Evolutionary conservation across 2,888 invertebrate species (phyloP), one percentile per base, ranked within the genome.

Genomic region (Drosophila buzzatii): DNA sequence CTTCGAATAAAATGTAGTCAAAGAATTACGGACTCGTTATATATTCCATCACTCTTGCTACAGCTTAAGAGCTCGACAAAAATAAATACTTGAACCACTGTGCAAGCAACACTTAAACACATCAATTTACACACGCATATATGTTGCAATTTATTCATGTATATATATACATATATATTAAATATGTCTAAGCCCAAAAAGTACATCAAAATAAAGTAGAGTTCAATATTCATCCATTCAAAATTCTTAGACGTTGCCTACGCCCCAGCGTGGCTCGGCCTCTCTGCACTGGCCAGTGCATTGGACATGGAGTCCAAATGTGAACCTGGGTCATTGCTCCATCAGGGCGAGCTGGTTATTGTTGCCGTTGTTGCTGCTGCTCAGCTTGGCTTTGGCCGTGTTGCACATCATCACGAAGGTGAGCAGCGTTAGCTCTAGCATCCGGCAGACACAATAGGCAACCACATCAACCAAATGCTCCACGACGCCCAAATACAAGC

Each of bases 401-500:
- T 71, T 84, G 69, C 87, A 90, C 74, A 90, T 82, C 91, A 92
- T 90, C 85, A 88, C 88, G 53, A 90, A 77, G 58, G 82, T 82
- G 65, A 89, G 61, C 65, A 92, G 69, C n/a, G 91, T 84, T 41
- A 88, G 70, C 81, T 92, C 92, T 78, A 91, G 55, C 65, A 90
- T 84, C 31, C 90, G 91, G 79, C 90, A 91, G 53, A 91, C 86
- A 70, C 91, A 91, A 71, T 82, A 91, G 60, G 88, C 90, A 58
- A 89, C 88, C 76, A 91, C 78, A 75, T 91, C 92, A 70, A 90
- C 76, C 64, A 91, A 76, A 60, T 91, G 79, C 59, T 89, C 89
- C 64, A 81, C 79, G 41, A 89, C 92, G 37, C 88, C 91, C 82
- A 92, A 85, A 55, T 92, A 92, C 63, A 91, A 71, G 65, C 92